Conservation (phyloP, 2,113 vertebrate genomes). For the Mionectes macconnelli region DNA sequence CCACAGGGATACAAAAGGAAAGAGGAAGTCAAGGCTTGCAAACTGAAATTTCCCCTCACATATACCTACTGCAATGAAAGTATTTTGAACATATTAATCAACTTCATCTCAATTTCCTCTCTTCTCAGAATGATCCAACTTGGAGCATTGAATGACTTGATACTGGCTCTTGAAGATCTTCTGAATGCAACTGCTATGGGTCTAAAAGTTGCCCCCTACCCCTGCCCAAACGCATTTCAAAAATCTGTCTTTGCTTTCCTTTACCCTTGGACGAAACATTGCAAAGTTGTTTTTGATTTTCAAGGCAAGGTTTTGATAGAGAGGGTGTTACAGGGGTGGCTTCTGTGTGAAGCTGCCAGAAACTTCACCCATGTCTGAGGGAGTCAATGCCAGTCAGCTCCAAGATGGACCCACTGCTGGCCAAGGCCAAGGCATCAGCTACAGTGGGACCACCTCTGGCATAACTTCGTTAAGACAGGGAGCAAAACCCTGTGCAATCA, state of each 20-base stretch:
- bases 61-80: background rate
- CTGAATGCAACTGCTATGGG: background rate
- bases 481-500: background rate
- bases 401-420: accelerated
- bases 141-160: background rate
- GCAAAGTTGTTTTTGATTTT: background rate
- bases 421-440: background rate
- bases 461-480: accelerated
- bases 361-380: background rate
- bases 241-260: background rate
- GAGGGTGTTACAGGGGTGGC: background rate
- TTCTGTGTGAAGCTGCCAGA: background rate
- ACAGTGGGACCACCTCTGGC: background rate
- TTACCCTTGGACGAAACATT: background rate
- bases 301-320: background rate
- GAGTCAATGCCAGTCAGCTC: background rate
- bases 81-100: background rate
- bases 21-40: background rate
- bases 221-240: background rate
- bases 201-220: background rate
- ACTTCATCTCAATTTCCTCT: background rate
- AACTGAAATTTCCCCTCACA: background rate
- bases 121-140: background rate
- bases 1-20: background rate
- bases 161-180: background rate